Base-by-base conservation (phyloP, 92 coral and sea anemone species). In the Isaurus tuberculatus region DNA sequence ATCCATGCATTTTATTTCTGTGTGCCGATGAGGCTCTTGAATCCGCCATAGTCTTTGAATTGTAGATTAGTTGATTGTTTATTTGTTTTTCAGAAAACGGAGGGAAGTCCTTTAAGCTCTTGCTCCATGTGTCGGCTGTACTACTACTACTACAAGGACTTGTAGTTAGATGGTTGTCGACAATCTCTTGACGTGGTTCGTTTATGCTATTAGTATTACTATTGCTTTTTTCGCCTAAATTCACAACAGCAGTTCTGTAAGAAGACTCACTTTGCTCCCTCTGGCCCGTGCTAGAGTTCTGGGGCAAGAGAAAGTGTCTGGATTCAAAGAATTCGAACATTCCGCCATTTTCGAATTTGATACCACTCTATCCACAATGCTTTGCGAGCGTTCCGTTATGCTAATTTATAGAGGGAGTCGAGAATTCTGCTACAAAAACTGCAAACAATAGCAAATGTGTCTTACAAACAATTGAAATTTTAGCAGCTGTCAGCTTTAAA, bases 1-100 rank as follows among this genome's bases (percentile, higher is more conserved):
- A 72, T 72, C 79, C 60, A 27, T 72, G 42, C 79, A 32, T 72
- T 44, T 28, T 72, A 72, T 72, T 43, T 43, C 79, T 42, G 63
- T 72, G 26, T n/a, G 26, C 71, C 37, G n/a, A 29, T 31, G 71
- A 33, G 19, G 71, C 71, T 65, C 37, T 65, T 29, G 8, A 29
- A 33, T 65, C 71, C 40, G 71, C 40, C 71, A 65, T 65, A 31
- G 43, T 65, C n/a, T 33, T 16, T 31, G 40, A 26, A 33, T 65
- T 65, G 71, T 65, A 53, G 63, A 53, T 53, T 53, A 53, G 63
- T 53, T 53, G 63, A 53, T 53, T 53, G 63, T 53, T 53, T 53
- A 53, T n/a, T 17, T 53, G 63, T 53, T 53, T 53, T 53, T 53
- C 63, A 53, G 63, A 53, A 53, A 53, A 53, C 26, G 63, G 63